Conservation (phyloP, 2,888 invertebrate genomes). For the Diabrotica balteata region DNA sequence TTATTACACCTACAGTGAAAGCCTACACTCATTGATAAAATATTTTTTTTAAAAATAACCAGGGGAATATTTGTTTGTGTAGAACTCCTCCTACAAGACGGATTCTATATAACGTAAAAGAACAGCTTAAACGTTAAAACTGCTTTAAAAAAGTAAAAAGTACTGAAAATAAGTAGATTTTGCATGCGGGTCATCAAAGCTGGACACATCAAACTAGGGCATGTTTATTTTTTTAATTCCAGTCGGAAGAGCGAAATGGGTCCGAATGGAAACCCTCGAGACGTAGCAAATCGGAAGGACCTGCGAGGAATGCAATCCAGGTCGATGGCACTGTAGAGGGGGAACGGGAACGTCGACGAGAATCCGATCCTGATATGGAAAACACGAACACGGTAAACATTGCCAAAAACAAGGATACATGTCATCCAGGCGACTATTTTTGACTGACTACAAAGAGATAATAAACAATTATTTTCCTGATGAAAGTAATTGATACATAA, state of each 20-base stretch:
- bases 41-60: too few relatives aligned
- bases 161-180: constrained; percentile 19
- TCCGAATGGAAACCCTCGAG: constrained; percentile 69
- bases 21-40: too few relatives aligned
- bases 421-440: constrained; percentile 28
- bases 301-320: constrained; percentile 59
- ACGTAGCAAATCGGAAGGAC: constrained; percentile 82
- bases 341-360: constrained; percentile 58
- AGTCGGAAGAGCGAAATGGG: constrained; percentile 75
- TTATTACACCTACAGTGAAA: too few relatives aligned
- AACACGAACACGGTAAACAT: constrained; percentile 56
- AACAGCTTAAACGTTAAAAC: not conserved
- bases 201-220: constrained; percentile 26
- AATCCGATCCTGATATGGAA: constrained; percentile 60
- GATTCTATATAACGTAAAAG: not conserved
- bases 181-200: constrained; percentile 25
- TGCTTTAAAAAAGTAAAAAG: constrained; percentile 6
- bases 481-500: too few relatives aligned
- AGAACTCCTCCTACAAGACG: not conserved
- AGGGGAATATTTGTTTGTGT: too few relatives aligned
- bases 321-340: constrained; percentile 46
- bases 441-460: constrained; percentile 2
- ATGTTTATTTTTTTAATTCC: constrained; percentile 58
- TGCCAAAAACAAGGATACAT: constrained; percentile 32
- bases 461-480: too few relatives aligned